Evolutionary conservation across 2,888 invertebrate species (phyloP).

Genomic region (Chymomyza procnemis): DNA sequence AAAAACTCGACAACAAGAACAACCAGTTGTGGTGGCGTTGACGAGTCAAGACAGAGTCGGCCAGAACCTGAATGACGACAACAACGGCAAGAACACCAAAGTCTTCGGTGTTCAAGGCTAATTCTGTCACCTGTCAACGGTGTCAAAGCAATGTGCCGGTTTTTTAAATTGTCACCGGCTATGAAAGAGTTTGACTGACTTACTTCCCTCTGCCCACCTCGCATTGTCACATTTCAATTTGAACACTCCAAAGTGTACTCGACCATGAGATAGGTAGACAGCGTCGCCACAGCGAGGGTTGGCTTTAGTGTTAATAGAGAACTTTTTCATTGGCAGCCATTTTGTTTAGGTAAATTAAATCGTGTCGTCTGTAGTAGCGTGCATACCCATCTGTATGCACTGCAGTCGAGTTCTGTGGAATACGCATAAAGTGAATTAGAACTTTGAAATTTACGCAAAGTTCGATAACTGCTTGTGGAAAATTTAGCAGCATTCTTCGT

Average conservation of each 20-base stretch:
- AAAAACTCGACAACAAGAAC: background rate
- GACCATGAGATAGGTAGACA: background rate
- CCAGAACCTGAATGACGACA: conserved; percentile 18
- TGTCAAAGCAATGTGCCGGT: conserved; percentile 55
- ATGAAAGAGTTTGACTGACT: conserved; percentile 42
- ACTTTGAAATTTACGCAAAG: too few species aligned
- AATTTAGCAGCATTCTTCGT: too few species aligned
- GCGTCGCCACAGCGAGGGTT: background rate
- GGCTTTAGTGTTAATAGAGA: too few species aligned
- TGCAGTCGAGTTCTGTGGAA: too few species aligned
- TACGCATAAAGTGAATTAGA: too few species aligned
- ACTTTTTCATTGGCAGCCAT: too few species aligned
- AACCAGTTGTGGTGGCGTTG: conserved; percentile 38
- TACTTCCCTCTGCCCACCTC: conserved; percentile 2
- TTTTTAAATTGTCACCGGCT: conserved; percentile 63
- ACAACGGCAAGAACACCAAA: conserved; percentile 1
- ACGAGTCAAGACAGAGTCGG: conserved; percentile 17
- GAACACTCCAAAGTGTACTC: background rate
- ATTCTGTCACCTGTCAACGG: conserved; percentile 73
- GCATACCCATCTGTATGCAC: too few species aligned
- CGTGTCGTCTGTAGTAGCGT: too few species aligned
- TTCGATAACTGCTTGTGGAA: too few species aligned
- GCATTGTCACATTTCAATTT: conserved; percentile 1
- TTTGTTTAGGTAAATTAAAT: too few species aligned
- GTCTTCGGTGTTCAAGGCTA: conserved; percentile 68